Evolutionary conservation across 2,797 vertebrate species (phyloP).

Genomic region (Tokudaia tokunoshimensis): DNA sequence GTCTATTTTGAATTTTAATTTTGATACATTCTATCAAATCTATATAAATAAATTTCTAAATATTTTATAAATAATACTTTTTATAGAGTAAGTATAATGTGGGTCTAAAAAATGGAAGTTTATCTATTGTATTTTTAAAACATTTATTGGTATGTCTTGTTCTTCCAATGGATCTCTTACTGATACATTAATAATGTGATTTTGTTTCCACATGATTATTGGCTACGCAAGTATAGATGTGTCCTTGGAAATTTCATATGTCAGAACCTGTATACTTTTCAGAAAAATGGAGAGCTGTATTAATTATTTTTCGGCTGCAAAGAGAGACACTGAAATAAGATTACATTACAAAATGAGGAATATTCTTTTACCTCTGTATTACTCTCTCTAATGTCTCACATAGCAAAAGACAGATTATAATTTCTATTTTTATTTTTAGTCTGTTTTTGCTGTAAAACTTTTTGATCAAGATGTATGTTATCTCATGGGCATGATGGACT

Average conservation of each 20-base stretch:
- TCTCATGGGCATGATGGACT: slow-evolving; percentile 21
- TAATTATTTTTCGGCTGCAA: not conserved
- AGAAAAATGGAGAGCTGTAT: not conserved
- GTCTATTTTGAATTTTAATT: not conserved
- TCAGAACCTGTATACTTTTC: not conserved
- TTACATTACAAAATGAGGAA: not conserved
- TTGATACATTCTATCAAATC: not conserved
- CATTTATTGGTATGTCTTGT: not conserved
- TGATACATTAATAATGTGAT: not conserved
- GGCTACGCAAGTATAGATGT: not conserved
- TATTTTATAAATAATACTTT: not conserved
- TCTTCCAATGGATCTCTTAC: not conserved
- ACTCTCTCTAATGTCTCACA: not conserved
- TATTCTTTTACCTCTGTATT: not conserved
- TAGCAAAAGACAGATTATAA: not conserved
- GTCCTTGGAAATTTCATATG: not conserved
- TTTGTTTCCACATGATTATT: not conserved
- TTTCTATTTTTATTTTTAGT: not conserved
- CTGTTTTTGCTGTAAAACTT: not conserved
- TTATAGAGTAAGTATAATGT: not conserved
- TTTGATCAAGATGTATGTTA: not conserved
- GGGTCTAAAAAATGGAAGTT: not conserved
- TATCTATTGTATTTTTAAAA: not conserved
- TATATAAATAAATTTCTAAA: not conserved
- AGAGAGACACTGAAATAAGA: not conserved